Percentiles rank a stretch among this genome's conserved stretches.
Evolutionary conservation across 2,888 invertebrate species (phyloP).

Genomic region (Lottia scabra): DNA sequence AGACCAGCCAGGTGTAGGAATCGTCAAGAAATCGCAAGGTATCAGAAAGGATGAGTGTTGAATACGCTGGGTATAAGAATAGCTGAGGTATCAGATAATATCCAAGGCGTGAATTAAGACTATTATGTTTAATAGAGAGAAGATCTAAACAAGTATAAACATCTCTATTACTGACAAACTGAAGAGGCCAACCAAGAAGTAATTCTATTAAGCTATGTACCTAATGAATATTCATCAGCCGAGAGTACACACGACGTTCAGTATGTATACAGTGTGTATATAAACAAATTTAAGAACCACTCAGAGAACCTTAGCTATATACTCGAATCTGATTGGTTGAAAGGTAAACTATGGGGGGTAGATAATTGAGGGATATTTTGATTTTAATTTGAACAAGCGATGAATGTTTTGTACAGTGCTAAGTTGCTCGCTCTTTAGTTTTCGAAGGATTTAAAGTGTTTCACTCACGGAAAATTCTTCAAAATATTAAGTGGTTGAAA

Average conservation of each 20-base stretch:
- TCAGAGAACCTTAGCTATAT: background rate
- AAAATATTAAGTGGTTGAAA: background rate
- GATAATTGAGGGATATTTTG: background rate
- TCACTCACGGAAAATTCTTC: slow-evolving; percentile 6
- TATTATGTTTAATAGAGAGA: background rate
- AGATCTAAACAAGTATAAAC: background rate
- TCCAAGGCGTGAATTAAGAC: slow-evolving; percentile 1
- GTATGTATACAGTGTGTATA: background rate
- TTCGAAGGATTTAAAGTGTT: slow-evolving; percentile 3
- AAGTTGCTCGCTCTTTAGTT: slow-evolving; percentile 1
- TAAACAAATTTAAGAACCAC: background rate
- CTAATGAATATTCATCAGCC: background rate
- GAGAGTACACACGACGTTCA: background rate
- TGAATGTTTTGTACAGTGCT: slow-evolving; percentile 2
- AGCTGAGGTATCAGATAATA: no score
- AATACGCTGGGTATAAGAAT: no score
- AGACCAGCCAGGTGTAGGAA: no score
- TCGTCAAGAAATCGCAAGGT: no score
- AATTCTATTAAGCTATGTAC: background rate
- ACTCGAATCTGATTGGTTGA: background rate
- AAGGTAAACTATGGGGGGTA: background rate
- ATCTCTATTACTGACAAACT: background rate
- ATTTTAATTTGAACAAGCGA: slow-evolving; percentile 1
- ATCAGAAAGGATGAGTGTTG: no score
- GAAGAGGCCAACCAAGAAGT: background rate